These are phyloP conservation scores for Polymixis lichenea DNA, from an alignment of 2,888 invertebrate genomes.

Conservation along the genomic window DNA sequence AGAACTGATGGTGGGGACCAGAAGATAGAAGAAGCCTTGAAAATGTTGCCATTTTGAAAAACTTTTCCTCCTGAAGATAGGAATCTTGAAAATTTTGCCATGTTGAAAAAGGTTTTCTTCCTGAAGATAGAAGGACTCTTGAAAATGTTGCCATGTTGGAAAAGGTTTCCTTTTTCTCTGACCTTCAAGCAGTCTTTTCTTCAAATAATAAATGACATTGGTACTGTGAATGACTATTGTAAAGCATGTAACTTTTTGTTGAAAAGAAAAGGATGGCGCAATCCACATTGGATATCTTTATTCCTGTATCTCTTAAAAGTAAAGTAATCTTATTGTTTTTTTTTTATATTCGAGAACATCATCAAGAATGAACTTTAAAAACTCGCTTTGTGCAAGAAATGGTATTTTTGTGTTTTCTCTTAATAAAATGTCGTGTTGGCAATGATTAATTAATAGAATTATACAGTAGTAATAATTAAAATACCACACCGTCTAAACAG, in stretches of 20 bases:
- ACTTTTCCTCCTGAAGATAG: too few species aligned
- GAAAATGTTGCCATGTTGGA: too few species aligned
- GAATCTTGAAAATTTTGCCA: too few species aligned
- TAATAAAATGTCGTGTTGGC: slow-evolving; percentile 16
- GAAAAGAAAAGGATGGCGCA: slow-evolving; percentile 1
- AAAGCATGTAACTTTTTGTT: not conserved
- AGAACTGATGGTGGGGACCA: slow-evolving; percentile 17
- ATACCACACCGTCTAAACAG: not conserved
- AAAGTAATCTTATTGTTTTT: not conserved
- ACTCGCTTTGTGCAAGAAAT: not conserved
- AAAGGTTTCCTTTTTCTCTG: not conserved
- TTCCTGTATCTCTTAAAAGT: not conserved
- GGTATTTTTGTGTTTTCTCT: not conserved
- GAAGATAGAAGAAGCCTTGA: not conserved
- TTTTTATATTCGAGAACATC: not conserved
- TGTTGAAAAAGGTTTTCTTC: too few species aligned
- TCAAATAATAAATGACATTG: not conserved
- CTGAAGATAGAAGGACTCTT: too few species aligned
- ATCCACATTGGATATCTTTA: slow-evolving; percentile 10
- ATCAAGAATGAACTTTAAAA: slow-evolving; percentile 21
- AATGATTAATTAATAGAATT: slow-evolving; percentile 21
- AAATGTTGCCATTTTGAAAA: slow-evolving; percentile 4
- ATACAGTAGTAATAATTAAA: slow-evolving; percentile 22
- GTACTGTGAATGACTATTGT: not conserved
- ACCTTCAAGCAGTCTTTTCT: not conserved